Base-by-base conservation (phyloP, 2,113 vertebrate species). In the Notiomystis cincta region DNA sequence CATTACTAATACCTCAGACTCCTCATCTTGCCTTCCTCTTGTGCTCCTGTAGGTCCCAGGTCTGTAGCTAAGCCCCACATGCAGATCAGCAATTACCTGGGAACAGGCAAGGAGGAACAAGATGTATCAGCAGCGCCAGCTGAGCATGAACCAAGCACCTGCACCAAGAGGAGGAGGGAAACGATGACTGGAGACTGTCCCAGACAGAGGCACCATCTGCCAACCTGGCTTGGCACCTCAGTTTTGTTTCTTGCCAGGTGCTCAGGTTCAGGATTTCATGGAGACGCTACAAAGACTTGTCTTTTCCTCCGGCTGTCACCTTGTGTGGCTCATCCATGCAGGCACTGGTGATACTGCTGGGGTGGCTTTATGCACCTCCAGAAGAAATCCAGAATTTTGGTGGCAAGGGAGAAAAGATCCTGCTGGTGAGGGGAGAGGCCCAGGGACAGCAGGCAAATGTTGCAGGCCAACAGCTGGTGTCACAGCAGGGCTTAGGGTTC, bases 331-430 rank as follows among this genome's bases (percentile, higher is more conserved):
- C 2, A 0, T 14, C 54, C 40, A 4, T 1, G 16, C 6, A 15
- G 30, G 13, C 14, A 24, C 17, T 5, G 4, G 31, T 1, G 9
- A 19, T 5, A 2, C 31, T 30, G 56, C 44, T 18, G 5, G 17
- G 10, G 19, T 66, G 45, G 48, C 37, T 1, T 1, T 10, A 14
- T 0, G 0, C 3, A 2, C 6, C 9, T 11, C 67, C 71, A 65
- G 37, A 53, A 38, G 7, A 8, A 37, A 13, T 61, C 16, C 50
- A 61, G 50, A 58, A 44, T 42, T 47, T 25, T 22, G 15, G 5
- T 24, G 44, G 47, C 2, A 4, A 51, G 24, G 35, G 9, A n/a
- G 25, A 19, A 45, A 42, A n/a, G 47, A 28, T 77, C 8, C 50
- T 69, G 19, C 37, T 57, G n/a, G 21, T 18, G 24, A 40, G 19